Evolutionary conservation across 92 coral and sea anemone species (phyloP), one percentile per base, ranked within the genome.

Genomic region (Nematostella vectensis): DNA sequence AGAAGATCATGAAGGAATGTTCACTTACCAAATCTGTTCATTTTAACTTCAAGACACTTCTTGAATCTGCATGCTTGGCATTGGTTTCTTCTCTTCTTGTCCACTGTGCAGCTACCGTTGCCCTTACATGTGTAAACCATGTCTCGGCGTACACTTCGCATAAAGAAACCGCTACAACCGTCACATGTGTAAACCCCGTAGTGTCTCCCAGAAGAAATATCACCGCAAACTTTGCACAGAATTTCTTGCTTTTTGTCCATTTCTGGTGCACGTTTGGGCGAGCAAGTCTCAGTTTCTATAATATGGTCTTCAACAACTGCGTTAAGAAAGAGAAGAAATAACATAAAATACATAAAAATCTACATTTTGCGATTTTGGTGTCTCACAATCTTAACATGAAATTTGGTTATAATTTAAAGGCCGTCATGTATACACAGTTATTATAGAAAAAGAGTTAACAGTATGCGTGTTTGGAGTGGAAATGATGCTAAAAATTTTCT

Each of bases 51-150:
- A 43, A 93, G 85, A 29, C 99, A 93, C 58, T 93, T 93, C 68
- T 87, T 83, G 69, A 87, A 93, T 9, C 99, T 88, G 64, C 99
- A 93, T 3, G 99, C 99, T 25, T 93, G 99, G 30, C 99, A 93
- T 57, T 93, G 99, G 37, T 93, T 93, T 30, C 99, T 47, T 36
- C 99, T 37, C 29, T 93, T 93, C 78, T 93, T 93, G 59, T 93
- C 99, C 24, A 93, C 99, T 16, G 81, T 77, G 18, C 99, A 93
- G 20, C 71, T 75, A 0, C 99, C 99, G 48, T 86, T 93, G 15
- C 99, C 99, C 47, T 93, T 93, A 64, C 99, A 93, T 11, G 99
- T 74, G 43, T 93, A 93, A 0, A 93, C 99, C 82, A 88, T 88
- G 22, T 93, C 99, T 8, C 99, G 75, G 0, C 99, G 76, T 11